A percentile compares a stretch with the other conserved stretches of the same genome.
phyloP scores from a whole-genome alignment of 1,140 invertebrate genomes.

The Temnothorax nylanderi region DNA sequence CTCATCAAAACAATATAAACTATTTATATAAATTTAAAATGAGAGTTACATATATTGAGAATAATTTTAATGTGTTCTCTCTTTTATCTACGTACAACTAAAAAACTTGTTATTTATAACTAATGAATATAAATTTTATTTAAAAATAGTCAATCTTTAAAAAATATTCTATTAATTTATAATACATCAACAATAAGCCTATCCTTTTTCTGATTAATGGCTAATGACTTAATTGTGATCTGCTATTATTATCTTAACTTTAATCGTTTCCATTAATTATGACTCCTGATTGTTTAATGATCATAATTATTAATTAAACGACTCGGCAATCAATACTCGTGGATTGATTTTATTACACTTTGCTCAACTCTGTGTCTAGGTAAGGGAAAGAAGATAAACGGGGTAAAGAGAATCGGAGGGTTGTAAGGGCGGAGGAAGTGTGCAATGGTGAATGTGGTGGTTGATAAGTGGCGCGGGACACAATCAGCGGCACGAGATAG shows the following conservation, averaged over 20 bases:
- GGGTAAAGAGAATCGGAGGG: conserved; percentile 26
- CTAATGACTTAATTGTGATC: not conserved
- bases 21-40: conserved; percentile 12
- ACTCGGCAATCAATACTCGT: not conserved
- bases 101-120: not conserved
- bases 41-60: not conserved
- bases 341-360: conserved; percentile 12
- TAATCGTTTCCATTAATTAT: not conserved
- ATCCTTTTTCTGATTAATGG: not conserved
- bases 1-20: not conserved
- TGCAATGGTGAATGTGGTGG: conserved; percentile 47
- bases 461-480: conserved; percentile 26
- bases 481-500: conserved; percentile 29
- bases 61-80: not conserved
- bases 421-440: conserved; percentile 15
- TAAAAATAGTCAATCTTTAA: not conserved
- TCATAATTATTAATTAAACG: not conserved
- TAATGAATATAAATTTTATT: not conserved
- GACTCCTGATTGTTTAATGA: not conserved
- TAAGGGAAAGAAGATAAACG: not conserved
- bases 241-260: not conserved
- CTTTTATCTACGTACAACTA: not conserved
- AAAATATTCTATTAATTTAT: conserved; percentile 2
- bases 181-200: not conserved
- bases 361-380: conserved; percentile 4